phyloP scores from a whole-genome alignment of 2,797 vertebrate genomes.

The Paramormyrops hopkinsi region DNA sequence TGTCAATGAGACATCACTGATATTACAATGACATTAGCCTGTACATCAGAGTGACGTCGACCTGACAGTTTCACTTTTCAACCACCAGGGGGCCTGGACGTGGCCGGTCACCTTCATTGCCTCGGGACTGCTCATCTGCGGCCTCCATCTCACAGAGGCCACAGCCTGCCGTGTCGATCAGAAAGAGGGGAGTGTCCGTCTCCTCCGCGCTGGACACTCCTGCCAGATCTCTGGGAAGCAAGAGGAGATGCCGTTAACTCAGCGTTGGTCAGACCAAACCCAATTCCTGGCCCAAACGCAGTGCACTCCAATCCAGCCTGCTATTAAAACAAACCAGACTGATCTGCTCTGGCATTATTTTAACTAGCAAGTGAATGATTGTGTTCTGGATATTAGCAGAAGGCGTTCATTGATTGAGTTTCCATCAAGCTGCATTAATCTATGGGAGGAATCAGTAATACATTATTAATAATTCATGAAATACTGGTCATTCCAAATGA shows the following conservation, averaged over 20 bases:
- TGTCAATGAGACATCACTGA: neutral
- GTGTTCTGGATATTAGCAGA: neutral
- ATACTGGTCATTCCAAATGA: neutral
- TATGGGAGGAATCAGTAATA: neutral
- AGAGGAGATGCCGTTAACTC: too few species aligned
- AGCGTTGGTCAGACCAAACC: neutral
- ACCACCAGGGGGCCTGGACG: neutral
- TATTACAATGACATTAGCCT: neutral
- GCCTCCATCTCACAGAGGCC: conserved; percentile 82
- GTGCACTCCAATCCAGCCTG: neutral
- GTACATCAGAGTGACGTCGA: neutral
- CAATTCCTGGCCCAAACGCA: neutral
- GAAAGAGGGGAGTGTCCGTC: conserved; percentile 71
- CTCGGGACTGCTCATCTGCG: conserved; percentile 84
- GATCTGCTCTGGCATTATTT: neutral
- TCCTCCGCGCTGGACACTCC: conserved; percentile 74
- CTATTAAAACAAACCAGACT: neutral
- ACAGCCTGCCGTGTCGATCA: conserved; percentile 87
- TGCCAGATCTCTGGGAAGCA: conserved; percentile 70
- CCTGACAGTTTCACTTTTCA: neutral
- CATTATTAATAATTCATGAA: neutral
- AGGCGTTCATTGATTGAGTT: neutral
- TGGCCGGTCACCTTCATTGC: conserved; percentile 74
- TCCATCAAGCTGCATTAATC: neutral
- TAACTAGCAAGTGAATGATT: neutral